Conservation (phyloP, 2,888 invertebrate genomes). For the Scelioninae gen. 1 region DNA sequence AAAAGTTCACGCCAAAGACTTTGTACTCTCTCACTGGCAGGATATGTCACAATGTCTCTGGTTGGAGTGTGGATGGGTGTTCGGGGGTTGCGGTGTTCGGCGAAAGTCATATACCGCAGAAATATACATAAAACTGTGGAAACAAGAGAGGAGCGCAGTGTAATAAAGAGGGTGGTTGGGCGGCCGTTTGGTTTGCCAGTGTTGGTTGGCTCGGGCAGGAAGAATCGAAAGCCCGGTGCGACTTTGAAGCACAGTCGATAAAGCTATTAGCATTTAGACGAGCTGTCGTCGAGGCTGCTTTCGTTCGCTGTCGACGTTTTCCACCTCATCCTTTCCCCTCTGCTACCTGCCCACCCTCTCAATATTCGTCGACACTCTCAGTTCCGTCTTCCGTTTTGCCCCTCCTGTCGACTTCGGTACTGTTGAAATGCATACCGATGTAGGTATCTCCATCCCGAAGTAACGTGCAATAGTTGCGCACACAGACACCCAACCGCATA, state of each 20-base stretch:
- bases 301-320: constrained; percentile 59
- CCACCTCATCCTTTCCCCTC: constrained; percentile 36
- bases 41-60: constrained; percentile 56
- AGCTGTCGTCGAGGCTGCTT: constrained; percentile 80
- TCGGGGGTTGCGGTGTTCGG: constrained; percentile 51
- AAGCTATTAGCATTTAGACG: constrained; percentile 85
- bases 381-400: constrained; percentile 43
- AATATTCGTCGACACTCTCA: constrained; percentile 70
- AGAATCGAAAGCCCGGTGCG: constrained; percentile 68
- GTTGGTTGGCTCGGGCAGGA: constrained; percentile 62
- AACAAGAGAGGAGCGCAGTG: constrained; percentile 59
- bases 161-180: constrained; percentile 70
- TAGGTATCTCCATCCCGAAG: constrained; percentile 73
- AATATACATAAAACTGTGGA: constrained; percentile 69
- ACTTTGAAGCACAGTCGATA: constrained; percentile 79
- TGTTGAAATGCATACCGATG: constrained; percentile 83
- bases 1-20: constrained; percentile 64
- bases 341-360: constrained; percentile 66
- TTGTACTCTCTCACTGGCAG: constrained; percentile 35
- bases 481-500: constrained; percentile 64
- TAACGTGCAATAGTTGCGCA: constrained; percentile 65
- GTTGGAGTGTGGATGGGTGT: constrained; percentile 22
- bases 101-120: constrained; percentile 64
- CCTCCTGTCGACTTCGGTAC: constrained; percentile 56
- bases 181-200: constrained; percentile 39